Base-by-base conservation (phyloP, 2,797 vertebrate genomes). In the Florisuga fusca region DNA sequence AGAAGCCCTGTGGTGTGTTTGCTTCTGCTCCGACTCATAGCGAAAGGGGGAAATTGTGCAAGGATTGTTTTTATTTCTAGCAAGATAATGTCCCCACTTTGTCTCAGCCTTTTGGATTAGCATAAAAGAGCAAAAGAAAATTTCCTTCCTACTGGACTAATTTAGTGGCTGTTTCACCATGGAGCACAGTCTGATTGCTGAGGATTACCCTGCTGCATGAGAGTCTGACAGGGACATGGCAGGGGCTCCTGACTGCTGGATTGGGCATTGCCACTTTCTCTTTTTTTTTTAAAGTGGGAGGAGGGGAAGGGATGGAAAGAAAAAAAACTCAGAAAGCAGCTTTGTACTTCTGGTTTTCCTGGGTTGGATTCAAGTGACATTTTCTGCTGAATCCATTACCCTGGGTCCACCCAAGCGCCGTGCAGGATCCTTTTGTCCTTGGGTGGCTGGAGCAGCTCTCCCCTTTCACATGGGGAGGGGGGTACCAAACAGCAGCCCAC, bases 391-490 rank as follows among this genome's bases (percentile, higher is more conserved):
- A 81, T 58, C 84, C 79, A 62, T 92, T 87, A 63, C 95, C 68
- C 27, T 26, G 57, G 59, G 85, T 57, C 89, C 29, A 2, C 43
- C 84, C 95, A 66, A 97, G 91, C 27, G 18, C 87, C 84, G 54
- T 2, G 25, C 93, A 98, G 96, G 96, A 97, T 96, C 92, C 89
- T 89, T 94, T 97, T 97, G 95, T 97, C 96, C 91, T 93, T 91
- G 87, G 79, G 67, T 93, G 96, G 96, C 96, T 95, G 94, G 97
- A 98, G 95, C 93, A 97, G 97, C 95, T 93, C 94, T 96, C 94
- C 77, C 48, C 75, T 91, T 96, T 90, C 50, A 87, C 91, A 46
- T 1, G 50, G 77, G 79, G 43, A 57, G 67, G 58, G n/a, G 38
- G 59, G 45, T 78, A 72, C 41, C 66, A 75, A 97, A 89, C 80